Evolutionary conservation across 2,113 vertebrate genomes (phyloP).

Genomic region (Myrmecophaga tridactyla): DNA sequence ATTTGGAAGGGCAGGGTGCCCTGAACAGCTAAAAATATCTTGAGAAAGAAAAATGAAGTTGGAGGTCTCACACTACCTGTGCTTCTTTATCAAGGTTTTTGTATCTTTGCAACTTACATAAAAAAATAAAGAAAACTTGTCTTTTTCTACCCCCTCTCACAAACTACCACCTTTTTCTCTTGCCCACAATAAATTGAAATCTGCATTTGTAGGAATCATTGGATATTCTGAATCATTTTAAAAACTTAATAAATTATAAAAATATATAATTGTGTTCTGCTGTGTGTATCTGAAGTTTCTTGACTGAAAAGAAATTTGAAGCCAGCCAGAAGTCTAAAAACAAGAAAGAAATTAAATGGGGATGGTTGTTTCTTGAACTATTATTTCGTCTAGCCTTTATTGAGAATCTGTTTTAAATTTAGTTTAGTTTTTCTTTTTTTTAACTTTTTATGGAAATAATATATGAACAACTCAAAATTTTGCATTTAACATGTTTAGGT

Average conservation of each 20-base stretch:
- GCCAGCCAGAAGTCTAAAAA: neutral
- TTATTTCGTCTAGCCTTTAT: slow-evolving; percentile 6
- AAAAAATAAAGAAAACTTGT: neutral
- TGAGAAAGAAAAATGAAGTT: no score
- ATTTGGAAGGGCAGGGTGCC: no score
- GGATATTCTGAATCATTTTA: neutral
- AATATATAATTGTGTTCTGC: neutral
- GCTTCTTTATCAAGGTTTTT: slow-evolving; percentile 26
- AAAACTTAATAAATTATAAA: slow-evolving; percentile 15
- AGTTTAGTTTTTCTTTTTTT: neutral
- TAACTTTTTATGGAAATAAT: no score
- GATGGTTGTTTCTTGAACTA: neutral
- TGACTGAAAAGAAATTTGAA: slow-evolving; percentile 40
- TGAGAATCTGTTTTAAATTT: slow-evolving; percentile 53
- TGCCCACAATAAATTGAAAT: neutral
- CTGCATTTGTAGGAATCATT: slow-evolving; percentile 29
- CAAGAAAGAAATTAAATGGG: neutral
- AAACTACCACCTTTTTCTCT: neutral
- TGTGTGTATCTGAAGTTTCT: neutral
- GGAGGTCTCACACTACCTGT: no score
- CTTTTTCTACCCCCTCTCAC: neutral
- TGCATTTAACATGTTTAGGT: no score
- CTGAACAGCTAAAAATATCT: no score
- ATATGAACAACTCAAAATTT: no score
- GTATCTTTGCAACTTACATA: neutral